These are phyloP conservation scores for Embidobia sp. DNA, from an alignment of 2,888 invertebrate genomes.

Conservation along the genomic window DNA sequence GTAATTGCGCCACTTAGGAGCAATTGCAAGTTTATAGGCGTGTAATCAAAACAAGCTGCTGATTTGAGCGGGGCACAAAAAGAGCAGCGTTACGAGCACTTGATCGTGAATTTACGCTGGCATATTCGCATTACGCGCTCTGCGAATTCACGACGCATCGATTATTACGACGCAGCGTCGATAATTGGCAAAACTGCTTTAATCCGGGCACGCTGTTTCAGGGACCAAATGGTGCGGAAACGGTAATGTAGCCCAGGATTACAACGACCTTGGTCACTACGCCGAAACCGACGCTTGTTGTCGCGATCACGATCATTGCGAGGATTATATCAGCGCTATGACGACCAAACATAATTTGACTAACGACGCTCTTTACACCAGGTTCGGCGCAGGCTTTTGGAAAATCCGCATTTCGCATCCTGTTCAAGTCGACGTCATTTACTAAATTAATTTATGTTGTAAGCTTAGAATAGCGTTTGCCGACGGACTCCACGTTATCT, in stretches of 20 bases:
- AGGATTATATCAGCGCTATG: constrained; percentile 73
- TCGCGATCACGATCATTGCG: constrained; percentile 76
- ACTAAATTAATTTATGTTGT: too few relatives aligned
- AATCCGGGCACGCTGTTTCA: constrained; percentile 57
- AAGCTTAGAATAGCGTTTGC: too few relatives aligned
- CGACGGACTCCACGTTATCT: too few relatives aligned
- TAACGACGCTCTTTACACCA: constrained; percentile 74
- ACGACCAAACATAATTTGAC: constrained; percentile 72
- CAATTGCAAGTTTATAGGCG: constrained; percentile 14
- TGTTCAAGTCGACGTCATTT: too few relatives aligned
- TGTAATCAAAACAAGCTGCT: constrained; percentile 11
- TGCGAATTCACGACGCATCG: constrained; percentile 1
- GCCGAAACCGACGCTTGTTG: constrained; percentile 76
- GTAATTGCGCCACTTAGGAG: constrained; percentile 13
- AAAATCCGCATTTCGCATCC: neutral
- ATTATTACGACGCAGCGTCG: constrained; percentile 13
- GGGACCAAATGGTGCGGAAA: constrained; percentile 78
- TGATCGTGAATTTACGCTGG: neutral
- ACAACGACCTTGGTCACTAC: constrained; percentile 72
- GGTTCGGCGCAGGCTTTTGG: constrained; percentile 66
- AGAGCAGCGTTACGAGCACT: constrained; percentile 3
- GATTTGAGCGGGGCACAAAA: neutral
- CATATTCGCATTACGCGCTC: constrained; percentile 18
- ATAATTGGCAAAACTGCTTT: constrained; percentile 39
- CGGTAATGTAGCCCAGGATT: constrained; percentile 72